Evolutionary conservation across 2,797 vertebrate genomes (phyloP).

Genomic region (Merluccius polli): DNA sequence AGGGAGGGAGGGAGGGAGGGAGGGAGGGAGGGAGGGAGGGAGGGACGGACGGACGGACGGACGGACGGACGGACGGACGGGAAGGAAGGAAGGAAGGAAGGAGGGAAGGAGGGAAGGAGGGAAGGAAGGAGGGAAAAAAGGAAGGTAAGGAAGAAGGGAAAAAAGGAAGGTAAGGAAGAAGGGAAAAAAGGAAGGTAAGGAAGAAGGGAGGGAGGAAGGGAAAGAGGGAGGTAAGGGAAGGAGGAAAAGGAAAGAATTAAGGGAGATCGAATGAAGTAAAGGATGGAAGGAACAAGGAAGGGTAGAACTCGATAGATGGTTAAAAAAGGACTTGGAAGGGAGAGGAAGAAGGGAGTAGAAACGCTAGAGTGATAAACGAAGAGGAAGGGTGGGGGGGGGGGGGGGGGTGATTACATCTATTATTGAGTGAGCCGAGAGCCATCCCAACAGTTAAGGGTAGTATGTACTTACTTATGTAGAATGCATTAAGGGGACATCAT

Average conservation of each 20-base stretch:
- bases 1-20: slow-evolving; percentile 13
- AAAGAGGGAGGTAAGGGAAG: slow-evolving; percentile 4
- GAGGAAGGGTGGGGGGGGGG: background rate
- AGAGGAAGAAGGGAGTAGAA: background rate
- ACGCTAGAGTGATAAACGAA: background rate
- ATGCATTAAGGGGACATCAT: slow-evolving; percentile 23
- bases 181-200: background rate
- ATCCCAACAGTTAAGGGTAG: slow-evolving; percentile 52
- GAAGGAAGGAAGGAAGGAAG: background rate
- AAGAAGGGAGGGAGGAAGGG: slow-evolving; percentile 7
- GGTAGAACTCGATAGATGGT: background rate
- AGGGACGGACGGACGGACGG: background rate
- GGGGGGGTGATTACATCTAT: slow-evolving; percentile 39
- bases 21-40: background rate
- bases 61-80: background rate
- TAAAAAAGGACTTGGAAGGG: background rate
- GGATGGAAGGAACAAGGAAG: background rate
- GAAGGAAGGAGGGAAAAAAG: background rate
- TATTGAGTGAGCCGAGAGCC: slow-evolving; percentile 53
- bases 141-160: slow-evolving; percentile 24
- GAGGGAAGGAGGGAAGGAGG: background rate
- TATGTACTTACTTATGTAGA: slow-evolving; percentile 63
- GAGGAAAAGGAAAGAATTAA: background rate
- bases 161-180: slow-evolving; percentile 13
- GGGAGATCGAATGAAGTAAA: background rate